Base-by-base conservation (phyloP, 2,888 invertebrate species). In the Epinotia demarniana region DNA sequence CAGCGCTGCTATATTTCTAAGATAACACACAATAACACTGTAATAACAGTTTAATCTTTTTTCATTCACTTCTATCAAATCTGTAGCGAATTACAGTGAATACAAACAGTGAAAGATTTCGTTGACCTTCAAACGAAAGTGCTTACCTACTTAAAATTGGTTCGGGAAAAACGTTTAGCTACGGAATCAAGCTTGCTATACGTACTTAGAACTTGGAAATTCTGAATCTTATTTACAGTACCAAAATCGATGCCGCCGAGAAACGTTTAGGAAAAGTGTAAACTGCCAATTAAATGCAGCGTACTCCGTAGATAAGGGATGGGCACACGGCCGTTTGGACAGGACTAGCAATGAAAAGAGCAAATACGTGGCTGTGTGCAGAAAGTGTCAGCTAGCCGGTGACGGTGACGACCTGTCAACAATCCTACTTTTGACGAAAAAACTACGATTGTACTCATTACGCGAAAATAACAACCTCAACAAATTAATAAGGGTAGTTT, bases 341-440 rank as follows among this genome's bases (percentile, higher is more conserved):
- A 75, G 72, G 75, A 75, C 72, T 75, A 72, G 55, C 75, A 66
- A 71, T n/a, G 75, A 72, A 55, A 61, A 67, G 27, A 72, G 71
- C 61, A 72, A 75, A 75, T 46, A 61, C 27, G 43, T 13, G 43
- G 43, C 16, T 61, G 71, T 71, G 55, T 57, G 61, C 67, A 67
- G 75, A 75, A 64, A 75, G 71, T 62, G 73, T 58, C 73, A 46
- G 49, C 49, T 66, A 16, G 58, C 58, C 57, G 19, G 33, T 72
- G 75, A 75, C 64, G 16, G 33, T 66, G 75, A 75, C 64, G 16
- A 66, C 16, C 64, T 60, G 71, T 62, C 75, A 72, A 72, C 71
- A 72, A 67, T 67, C 71, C 71, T 57, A 72, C 72, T 72, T 67
- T 62, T 62, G 33, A 4, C 39, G 33, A 18, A 62, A 62, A 69